phyloP scores from a whole-genome alignment of 1,140 invertebrate genomes.

The Drosophila teissieri region DNA sequence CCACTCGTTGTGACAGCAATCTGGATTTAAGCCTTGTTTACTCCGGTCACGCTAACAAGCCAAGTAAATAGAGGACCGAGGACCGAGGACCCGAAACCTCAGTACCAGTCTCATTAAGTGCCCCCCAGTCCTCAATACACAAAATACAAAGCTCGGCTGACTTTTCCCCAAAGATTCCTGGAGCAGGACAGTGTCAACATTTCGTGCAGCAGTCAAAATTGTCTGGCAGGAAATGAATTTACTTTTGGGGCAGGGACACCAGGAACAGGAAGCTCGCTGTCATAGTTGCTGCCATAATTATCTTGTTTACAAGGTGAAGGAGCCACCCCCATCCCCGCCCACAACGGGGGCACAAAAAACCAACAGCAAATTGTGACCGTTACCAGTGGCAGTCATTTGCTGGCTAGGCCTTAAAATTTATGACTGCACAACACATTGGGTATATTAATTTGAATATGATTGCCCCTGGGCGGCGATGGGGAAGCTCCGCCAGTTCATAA shows the following conservation, averaged over 20 bases:
- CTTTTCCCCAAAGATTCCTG: conserved; percentile 7
- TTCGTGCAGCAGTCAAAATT: conserved; percentile 71
- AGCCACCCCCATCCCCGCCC: conserved; percentile 28
- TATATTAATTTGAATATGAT: conserved; percentile 84
- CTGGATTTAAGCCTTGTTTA: conserved; percentile 27
- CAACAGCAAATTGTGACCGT: conserved; percentile 32
- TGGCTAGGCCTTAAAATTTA: conserved; percentile 66
- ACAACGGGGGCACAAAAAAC: conserved; percentile 22
- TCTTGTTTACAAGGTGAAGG: conserved; percentile 83
- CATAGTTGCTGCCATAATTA: conserved; percentile 83
- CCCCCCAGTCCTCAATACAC: conserved; percentile 38
- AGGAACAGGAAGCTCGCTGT: conserved; percentile 77
- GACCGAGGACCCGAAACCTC: conserved; percentile 22
- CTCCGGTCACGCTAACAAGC: conserved; percentile 56
- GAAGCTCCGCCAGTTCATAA: conserved; percentile 66
- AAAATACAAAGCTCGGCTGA: conserved; percentile 37
- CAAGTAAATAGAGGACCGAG: conserved; percentile 56
- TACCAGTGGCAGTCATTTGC: conserved; percentile 49
- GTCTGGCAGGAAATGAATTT: conserved; percentile 79
- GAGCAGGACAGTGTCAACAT: conserved; percentile 69
- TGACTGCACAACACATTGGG: conserved; percentile 80
- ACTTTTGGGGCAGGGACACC: conserved; percentile 48
- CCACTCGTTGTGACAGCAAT: conserved; percentile 22
- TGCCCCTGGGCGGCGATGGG: conserved; percentile 57
- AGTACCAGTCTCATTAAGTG: conserved; percentile 61